These are phyloP conservation scores for Scaptomyza pallida DNA, from an alignment of 1,140 invertebrate genomes.

Conservation along the genomic window DNA sequence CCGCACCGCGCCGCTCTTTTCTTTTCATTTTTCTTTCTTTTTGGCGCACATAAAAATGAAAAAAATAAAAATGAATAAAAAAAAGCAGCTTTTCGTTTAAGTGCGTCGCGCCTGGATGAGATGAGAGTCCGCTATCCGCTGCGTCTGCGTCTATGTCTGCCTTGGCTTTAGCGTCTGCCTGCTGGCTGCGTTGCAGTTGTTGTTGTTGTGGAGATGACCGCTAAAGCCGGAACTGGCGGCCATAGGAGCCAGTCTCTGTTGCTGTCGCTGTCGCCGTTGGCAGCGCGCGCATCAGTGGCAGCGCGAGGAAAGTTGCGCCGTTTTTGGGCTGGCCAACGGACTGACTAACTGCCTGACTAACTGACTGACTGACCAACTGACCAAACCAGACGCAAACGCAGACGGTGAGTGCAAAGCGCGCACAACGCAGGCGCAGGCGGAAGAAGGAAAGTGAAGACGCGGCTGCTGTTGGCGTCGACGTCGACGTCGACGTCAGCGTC, in stretches of 20 bases:
- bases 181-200: no score
- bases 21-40: constrained; percentile 35
- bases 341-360: constrained; percentile 22
- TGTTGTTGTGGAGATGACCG: constrained; percentile 38
- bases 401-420: not conserved
- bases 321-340: constrained; percentile 74
- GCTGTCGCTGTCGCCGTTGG: constrained; percentile 1
- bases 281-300: constrained; percentile 14
- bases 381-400: constrained; percentile 21
- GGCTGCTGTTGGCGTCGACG: not conserved
- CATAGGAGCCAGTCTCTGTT: constrained; percentile 49
- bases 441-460: constrained; percentile 65
- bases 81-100: constrained; percentile 67
- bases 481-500: not conserved
- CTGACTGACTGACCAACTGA: constrained; percentile 29
- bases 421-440: constrained; percentile 60
- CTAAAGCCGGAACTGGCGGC: constrained; percentile 75
- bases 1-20: constrained; percentile 39
- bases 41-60: constrained; percentile 66
- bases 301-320: constrained; percentile 72
- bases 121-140: constrained; percentile 11
- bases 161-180: not conserved
- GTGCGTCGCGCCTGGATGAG: constrained; percentile 55
- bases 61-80: constrained; percentile 42
- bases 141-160: constrained; percentile 15